Base-by-base conservation (phyloP, 1,140 invertebrate species). In the Bombus pascuorum region DNA sequence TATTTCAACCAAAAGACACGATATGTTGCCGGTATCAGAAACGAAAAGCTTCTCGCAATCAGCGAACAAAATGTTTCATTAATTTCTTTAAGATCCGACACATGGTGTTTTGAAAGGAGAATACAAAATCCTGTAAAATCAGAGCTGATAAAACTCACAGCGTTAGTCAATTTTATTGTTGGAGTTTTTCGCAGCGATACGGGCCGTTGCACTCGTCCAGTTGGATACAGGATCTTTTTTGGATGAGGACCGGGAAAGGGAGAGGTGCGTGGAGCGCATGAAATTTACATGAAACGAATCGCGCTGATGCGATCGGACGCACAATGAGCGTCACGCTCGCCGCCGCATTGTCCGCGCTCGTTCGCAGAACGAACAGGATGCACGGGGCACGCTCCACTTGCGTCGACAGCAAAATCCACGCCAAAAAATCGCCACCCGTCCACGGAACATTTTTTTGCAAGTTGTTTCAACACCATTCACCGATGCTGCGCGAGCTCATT, bases 361-460 rank as follows among this genome's bases (percentile, higher is more conserved):
- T 77, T 83, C 81, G 81, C 81, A 83, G 73, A 83, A 83, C 81
- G 81, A 53, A 83, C 81, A 83, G 81, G 81, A 83, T 83, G 47
- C 74, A n/a, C 28, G n/a, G 22, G 53, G 66, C 74, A 83, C 81
- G 74, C 62, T 83, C 81, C 81, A 68, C 65, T 83, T 83, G 74
- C 74, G 66, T 6, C 65, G 15, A 66, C 28, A 39, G 39, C 70
- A 47, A 37, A 42, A 83, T 68, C 28, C 75, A 22, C 44, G 34
- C 42, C 74, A 22, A 78, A 83, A 57, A 42, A 34, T 57, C 28
- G 53, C 53, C 15, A 68, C 34, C 66, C 66, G 9, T 37, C 47
- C 25, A 8, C 1, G 44, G 28, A 37, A 39, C 66, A 28, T 37
- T 37, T 32, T n/a, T 22, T 12, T 13, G 25, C 37, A 28, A 5